Evolutionary conservation across 2,888 invertebrate genomes (phyloP).

Genomic region (Catocala fraxini): DNA sequence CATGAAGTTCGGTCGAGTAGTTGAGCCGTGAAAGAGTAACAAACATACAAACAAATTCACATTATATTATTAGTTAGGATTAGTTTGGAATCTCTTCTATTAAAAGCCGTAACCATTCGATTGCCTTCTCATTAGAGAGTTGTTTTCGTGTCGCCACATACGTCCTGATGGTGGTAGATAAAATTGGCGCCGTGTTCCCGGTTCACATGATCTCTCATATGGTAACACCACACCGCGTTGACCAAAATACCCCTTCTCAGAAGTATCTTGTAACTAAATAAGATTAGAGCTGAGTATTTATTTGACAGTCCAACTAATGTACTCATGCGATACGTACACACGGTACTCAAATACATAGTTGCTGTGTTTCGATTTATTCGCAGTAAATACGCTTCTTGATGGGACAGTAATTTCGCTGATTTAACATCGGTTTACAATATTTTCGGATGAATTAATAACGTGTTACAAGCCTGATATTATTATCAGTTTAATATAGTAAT

Average conservation of each 20-base stretch:
- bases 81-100: no score
- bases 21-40: no score
- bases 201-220: conserved; percentile 30
- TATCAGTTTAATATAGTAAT: no score
- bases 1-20: no score
- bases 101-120: background rate
- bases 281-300: conserved; percentile 19
- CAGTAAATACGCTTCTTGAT: conserved; percentile 13
- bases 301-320: conserved; percentile 19
- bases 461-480: background rate
- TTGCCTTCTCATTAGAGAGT: background rate
- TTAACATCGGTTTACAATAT: conserved; percentile 11
- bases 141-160: conserved; percentile 1
- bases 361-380: conserved; percentile 10
- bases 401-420: conserved; percentile 10
- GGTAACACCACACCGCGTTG: conserved; percentile 40
- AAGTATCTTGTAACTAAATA: conserved; percentile 44
- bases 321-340: conserved; percentile 1
- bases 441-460: background rate
- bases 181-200: conserved; percentile 23
- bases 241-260: conserved; percentile 45
- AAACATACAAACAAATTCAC: no score
- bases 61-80: no score
- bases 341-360: background rate
- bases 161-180: conserved; percentile 17